Conservation (phyloP, 2,797 vertebrate species). For the Tapera naevia region DNA sequence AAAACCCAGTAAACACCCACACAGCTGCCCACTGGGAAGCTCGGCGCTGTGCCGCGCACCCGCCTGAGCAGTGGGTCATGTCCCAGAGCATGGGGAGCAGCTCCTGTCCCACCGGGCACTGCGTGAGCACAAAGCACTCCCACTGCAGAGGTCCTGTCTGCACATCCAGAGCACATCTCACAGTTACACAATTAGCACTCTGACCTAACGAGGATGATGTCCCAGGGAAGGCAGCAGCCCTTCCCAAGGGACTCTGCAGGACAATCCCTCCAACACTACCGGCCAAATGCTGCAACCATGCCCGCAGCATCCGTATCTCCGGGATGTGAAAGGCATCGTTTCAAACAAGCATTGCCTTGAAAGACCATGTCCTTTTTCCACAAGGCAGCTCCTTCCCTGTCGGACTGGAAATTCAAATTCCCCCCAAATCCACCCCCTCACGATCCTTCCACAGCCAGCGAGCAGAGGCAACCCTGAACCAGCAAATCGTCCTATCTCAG, state of each 20-base stretch:
- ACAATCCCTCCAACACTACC: not conserved
- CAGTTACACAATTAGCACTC: accelerated
- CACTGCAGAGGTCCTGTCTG: accelerated
- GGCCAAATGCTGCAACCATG: accelerated
- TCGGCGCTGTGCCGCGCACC: accelerated
- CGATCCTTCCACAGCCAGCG: not conserved
- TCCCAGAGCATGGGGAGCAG: accelerated
- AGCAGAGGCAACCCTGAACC: accelerated
- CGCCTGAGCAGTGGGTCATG: accelerated
- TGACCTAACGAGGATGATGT: accelerated
- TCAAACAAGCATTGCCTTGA: not conserved
- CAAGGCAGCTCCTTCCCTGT: not conserved
- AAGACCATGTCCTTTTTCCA: not conserved
- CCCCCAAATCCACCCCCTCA: not conserved
- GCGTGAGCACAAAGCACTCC: accelerated
- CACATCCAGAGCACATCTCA: not conserved
- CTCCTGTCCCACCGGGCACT: not conserved
- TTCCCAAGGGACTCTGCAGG: not conserved
- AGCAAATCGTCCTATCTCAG: not conserved
- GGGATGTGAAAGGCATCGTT: accelerated
- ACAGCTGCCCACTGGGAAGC: accelerated
- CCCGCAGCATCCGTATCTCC: accelerated
- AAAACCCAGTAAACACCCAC: accelerated
- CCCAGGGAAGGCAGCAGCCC: not conserved
- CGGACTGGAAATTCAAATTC: not conserved